Conservation (phyloP, 1,140 invertebrate species). For the Aleiodes sp. region DNA sequence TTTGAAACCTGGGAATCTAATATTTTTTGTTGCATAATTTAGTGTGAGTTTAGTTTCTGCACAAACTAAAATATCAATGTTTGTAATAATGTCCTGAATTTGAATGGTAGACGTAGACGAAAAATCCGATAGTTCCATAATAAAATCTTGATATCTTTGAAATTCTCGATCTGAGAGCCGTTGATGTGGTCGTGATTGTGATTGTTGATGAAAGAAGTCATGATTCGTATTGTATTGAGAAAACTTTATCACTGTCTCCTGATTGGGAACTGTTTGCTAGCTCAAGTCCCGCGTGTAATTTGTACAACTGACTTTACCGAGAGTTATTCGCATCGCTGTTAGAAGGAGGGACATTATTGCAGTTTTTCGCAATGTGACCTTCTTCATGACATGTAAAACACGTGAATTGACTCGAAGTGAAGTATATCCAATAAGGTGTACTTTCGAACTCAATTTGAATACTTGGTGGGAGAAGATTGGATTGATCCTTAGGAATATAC, state of each 20-base stretch:
- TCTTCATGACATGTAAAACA: not conserved
- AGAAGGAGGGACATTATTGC: not conserved
- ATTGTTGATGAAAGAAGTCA: too few relatives aligned
- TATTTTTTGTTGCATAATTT: not conserved
- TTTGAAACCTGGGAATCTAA: not conserved
- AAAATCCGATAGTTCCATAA: not conserved
- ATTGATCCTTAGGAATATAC: not conserved
- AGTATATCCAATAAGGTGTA: not conserved
- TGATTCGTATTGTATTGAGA: too few relatives aligned
- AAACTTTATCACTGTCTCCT: too few relatives aligned
- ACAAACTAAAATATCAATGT: not conserved
- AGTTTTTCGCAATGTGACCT: not conserved
- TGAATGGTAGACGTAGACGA: not conserved
- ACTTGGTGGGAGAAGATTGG: not conserved
- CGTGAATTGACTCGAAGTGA: not conserved
- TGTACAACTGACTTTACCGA: too few relatives aligned
- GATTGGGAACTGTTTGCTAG: too few relatives aligned
- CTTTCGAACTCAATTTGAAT: not conserved
- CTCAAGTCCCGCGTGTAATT: too few relatives aligned
- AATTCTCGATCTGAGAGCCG: too few relatives aligned
- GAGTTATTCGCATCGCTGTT: too few relatives aligned
- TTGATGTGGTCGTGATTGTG: too few relatives aligned
- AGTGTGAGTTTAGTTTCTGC: not conserved
- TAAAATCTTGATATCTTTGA: not conserved
- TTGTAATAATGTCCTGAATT: not conserved